These are phyloP conservation scores for Drosophila parabipectinata DNA, from an alignment of 1,140 invertebrate species.

Conservation along the genomic window DNA sequence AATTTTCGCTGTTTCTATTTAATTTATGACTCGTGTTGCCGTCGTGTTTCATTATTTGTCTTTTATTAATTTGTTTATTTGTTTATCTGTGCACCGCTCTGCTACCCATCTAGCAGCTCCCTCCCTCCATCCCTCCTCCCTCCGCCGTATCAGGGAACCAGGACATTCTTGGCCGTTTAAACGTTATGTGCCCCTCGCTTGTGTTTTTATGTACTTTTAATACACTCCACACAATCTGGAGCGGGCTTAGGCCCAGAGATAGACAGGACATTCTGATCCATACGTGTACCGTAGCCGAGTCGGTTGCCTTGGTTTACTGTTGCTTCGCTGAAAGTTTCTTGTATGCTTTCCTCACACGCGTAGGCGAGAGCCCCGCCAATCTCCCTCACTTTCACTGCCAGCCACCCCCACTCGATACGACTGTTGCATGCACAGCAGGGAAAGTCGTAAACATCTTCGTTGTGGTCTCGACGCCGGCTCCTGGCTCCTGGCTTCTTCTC, in stretches of 20 bases:
- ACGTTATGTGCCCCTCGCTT: conserved; percentile 14
- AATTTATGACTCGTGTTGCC: conserved; percentile 80
- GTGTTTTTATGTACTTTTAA: conserved; percentile 68
- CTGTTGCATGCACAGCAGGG: conserved; percentile 61
- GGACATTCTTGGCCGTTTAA: conserved; percentile 28
- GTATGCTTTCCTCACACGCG: conserved; percentile 23
- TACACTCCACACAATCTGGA: conserved; percentile 56
- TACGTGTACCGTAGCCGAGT: conserved; percentile 21
- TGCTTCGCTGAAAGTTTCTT: conserved; percentile 57
- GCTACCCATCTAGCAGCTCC: conserved; percentile 23
- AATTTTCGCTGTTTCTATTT: conserved; percentile 81
- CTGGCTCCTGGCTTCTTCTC: conserved; percentile 9
- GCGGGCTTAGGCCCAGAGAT: conserved; percentile 35
- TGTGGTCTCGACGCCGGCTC: conserved; percentile 11
- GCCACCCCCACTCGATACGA: conserved; percentile 20
- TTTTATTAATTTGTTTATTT: conserved; percentile 83
- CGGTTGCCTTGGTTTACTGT: conserved; percentile 57
- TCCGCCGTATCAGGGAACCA: conserved; percentile 41
- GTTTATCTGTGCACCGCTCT: conserved; percentile 41
- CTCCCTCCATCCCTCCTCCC: conserved; percentile 28
- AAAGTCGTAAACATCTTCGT: conserved; percentile 43
- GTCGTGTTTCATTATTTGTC: conserved; percentile 67
- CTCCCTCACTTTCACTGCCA: not conserved
- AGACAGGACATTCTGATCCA: conserved; percentile 57
- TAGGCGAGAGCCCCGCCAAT: conserved; percentile 19